These are phyloP conservation scores for Falcunculus frontatus DNA, from an alignment of 2,113 vertebrate genomes.

Conservation along the genomic window DNA sequence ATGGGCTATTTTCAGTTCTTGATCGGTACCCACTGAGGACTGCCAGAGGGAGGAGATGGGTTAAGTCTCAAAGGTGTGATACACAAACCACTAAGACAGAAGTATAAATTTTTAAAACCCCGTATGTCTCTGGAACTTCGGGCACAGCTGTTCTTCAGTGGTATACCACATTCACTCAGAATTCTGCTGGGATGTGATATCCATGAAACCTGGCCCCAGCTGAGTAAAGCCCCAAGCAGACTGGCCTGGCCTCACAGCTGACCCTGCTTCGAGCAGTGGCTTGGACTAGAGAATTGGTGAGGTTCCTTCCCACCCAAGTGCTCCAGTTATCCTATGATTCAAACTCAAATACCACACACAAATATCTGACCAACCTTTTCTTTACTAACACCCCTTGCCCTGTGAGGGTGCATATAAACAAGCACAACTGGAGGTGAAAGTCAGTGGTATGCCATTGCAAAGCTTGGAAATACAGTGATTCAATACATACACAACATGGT, in stretches of 20 bases:
- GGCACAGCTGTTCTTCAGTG: background rate
- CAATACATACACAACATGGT: background rate
- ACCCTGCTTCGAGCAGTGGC: background rate
- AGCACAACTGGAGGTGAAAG: background rate
- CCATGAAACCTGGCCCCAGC: background rate
- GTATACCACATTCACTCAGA: background rate
- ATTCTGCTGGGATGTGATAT: background rate
- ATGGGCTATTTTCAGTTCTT: background rate
- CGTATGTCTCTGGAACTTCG: background rate
- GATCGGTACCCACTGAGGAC: background rate
- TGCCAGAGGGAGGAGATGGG: background rate
- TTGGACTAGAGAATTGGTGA: background rate
- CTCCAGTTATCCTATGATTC: background rate
- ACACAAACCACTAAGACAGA: background rate
- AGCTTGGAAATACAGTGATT: background rate
- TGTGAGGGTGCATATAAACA: background rate
- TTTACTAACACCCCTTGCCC: background rate
- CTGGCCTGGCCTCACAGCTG: background rate
- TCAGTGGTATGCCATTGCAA: background rate
- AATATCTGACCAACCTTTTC: background rate
- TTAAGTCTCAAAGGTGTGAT: background rate
- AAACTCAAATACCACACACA: background rate
- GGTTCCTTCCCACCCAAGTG: background rate
- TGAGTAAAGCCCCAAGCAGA: background rate
- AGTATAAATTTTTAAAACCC: background rate